phyloP scores from a whole-genome alignment of 1,140 invertebrate genomes.

The Pissodes strobi region DNA sequence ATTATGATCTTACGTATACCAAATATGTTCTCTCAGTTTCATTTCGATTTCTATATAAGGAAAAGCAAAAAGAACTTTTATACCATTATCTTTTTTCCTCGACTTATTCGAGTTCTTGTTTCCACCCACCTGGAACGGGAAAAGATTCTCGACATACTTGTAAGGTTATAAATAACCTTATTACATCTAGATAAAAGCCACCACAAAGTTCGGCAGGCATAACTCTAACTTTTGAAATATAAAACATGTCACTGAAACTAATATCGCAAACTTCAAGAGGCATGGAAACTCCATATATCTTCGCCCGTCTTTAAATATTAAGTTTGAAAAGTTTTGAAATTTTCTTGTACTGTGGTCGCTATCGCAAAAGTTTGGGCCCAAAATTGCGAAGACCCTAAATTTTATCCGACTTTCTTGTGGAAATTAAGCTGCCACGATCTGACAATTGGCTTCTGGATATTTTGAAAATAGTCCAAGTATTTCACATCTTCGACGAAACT shows the following conservation, averaged over 20 bases:
- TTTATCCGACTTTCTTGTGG: background rate
- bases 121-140: too few relatives aligned
- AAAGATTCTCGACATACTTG: too few relatives aligned
- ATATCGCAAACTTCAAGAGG: constrained; percentile 27
- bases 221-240: constrained; percentile 30
- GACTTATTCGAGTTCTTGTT: too few relatives aligned
- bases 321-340: constrained; percentile 27
- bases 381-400: constrained; percentile 9
- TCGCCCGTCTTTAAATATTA: constrained; percentile 22
- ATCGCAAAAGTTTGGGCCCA: constrained; percentile 15
- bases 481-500: too few relatives aligned
- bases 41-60: too few relatives aligned
- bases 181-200: constrained; percentile 25
- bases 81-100: too few relatives aligned
- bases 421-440: background rate
- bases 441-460: too few relatives aligned
- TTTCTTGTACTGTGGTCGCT: constrained; percentile 23
- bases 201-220: constrained; percentile 24
- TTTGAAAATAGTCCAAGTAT: too few relatives aligned
- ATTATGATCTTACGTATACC: too few relatives aligned
- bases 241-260: constrained; percentile 34
- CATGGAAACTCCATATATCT: constrained; percentile 28
- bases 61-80: too few relatives aligned
- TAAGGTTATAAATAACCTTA: constrained; percentile 17
- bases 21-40: too few relatives aligned